Conservation (phyloP, 2,888 invertebrate species). For the Archips crataeganus region DNA sequence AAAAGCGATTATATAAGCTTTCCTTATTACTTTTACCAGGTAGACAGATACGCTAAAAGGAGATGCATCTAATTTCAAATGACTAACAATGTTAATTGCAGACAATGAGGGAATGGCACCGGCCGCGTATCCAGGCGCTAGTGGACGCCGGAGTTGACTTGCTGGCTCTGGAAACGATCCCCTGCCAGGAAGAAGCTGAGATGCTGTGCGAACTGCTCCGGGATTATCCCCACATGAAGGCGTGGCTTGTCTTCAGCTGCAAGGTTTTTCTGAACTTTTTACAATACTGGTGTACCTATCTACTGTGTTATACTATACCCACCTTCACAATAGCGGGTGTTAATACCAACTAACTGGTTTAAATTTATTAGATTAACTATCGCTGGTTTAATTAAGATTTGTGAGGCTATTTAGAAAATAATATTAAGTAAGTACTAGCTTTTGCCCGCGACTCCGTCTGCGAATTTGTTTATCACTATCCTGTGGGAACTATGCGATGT, state of each 20-base stretch:
- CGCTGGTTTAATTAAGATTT: no score
- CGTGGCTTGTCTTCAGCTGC: constrained; percentile 96
- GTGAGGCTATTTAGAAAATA: no score
- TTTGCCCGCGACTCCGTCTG: no score
- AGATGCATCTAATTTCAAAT: not conserved
- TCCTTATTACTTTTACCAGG: not conserved
- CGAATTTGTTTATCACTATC: no score
- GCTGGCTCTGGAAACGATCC: constrained; percentile 96
- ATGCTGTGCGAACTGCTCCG: constrained; percentile 92
- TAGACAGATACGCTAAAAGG: not conserved
- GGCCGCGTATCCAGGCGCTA: constrained; percentile 91
- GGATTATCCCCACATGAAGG: constrained; percentile 91
- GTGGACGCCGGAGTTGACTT: constrained; percentile 93
- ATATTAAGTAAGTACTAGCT: no score
- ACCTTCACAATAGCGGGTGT: no score
- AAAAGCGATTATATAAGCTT: not conserved
- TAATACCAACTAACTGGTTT: no score
- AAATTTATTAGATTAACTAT: no score
- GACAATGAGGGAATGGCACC: constrained; percentile 93
- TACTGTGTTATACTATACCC: not conserved
- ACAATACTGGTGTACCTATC: no score
- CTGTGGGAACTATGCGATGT: no score
- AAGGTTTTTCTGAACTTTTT: constrained; percentile 73
- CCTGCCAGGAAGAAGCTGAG: constrained; percentile 94
- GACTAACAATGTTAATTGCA: constrained; percentile 45